Base-by-base conservation (phyloP, 2,113 vertebrate genomes). In the Megaceryle maxima region DNA sequence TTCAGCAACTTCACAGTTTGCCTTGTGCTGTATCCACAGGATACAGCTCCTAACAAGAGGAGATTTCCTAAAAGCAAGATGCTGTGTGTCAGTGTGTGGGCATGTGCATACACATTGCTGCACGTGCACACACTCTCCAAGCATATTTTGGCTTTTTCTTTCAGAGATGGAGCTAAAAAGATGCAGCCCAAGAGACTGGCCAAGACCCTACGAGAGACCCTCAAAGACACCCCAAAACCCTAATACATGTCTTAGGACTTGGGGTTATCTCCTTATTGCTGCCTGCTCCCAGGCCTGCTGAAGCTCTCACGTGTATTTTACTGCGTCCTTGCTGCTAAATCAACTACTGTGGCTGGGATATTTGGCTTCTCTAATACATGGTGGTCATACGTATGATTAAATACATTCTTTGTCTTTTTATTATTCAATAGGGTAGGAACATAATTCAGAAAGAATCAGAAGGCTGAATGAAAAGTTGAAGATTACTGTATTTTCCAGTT, bases 61-160 rank as follows among this genome's bases (percentile, higher is more conserved):
- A 20, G 31, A 66, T 66, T 43, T 76, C 20, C 29, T 55, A 20
- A 53, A 39, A n/a, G 21, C 44, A 43, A 37, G 22, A 33, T 26
- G 15, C 8, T 35, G 7, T 22, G 24, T 80, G 31, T 20, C 56
- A 56, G 3, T 15, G 20, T 14, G 15, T 4, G 2, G 21, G 19
- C 15, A 5, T 66, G 2, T 29, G 35, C 21, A 5, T 72, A 28
- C 22, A 8, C 3, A 0, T n/a, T n/a, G 35, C 26, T 33, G 20
- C 14, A 53, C 3, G 2, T 26, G n/a, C 8, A 6, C 12, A 10
- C 9, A 6, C 10, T 3, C 8, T 4, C 2, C 31, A 56, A 8
- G 22, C 3, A 4, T 16, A 19, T 48, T 64, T 69, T 53, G 25
- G 13, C 22, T 76, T 63, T 90, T 76, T 37, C 24, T 12, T 39